Conservation (phyloP, 2,888 invertebrate species). For the Trypoxylon attenuatum region DNA sequence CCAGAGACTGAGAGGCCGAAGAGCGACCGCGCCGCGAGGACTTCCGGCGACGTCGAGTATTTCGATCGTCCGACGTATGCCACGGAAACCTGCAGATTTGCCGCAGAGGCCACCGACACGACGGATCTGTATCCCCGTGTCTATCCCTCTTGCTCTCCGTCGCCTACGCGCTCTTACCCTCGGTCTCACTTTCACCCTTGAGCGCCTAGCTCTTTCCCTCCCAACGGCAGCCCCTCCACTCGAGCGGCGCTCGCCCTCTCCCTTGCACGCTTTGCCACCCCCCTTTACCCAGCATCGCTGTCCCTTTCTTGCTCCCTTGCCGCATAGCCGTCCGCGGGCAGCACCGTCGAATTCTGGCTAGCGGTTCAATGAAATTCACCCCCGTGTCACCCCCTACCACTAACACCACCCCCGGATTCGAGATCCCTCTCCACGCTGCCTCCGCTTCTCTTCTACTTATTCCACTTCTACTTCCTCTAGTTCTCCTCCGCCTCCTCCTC, state of each 20-base stretch:
- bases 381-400: constrained; percentile 33
- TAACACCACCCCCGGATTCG: not conserved
- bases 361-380: constrained; percentile 68
- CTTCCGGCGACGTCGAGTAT: constrained; percentile 3
- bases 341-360: constrained; percentile 68
- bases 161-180: constrained; percentile 31
- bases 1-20: too few species aligned
- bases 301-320: constrained; percentile 52
- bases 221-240: not conserved
- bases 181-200: not conserved
- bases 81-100: constrained; percentile 65
- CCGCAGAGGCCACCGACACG: constrained; percentile 65
- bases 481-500: constrained; percentile 8
- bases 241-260: constrained; percentile 5
- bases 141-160: constrained; percentile 38
- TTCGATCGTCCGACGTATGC: constrained; percentile 24
- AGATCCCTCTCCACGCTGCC: constrained; percentile 24
- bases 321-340: constrained; percentile 65
- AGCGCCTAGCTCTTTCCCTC: not conserved
- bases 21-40: constrained; percentile 2
- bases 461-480: not conserved
- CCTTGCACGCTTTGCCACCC: not conserved
- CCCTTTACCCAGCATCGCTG: constrained; percentile 41
- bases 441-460: constrained; percentile 1
- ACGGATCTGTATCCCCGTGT: constrained; percentile 53